A percentile compares a stretch with the other conserved stretches of the same genome.
Conservation (phyloP, 1,140 invertebrate genomes). For the Triops cancriformis region DNA sequence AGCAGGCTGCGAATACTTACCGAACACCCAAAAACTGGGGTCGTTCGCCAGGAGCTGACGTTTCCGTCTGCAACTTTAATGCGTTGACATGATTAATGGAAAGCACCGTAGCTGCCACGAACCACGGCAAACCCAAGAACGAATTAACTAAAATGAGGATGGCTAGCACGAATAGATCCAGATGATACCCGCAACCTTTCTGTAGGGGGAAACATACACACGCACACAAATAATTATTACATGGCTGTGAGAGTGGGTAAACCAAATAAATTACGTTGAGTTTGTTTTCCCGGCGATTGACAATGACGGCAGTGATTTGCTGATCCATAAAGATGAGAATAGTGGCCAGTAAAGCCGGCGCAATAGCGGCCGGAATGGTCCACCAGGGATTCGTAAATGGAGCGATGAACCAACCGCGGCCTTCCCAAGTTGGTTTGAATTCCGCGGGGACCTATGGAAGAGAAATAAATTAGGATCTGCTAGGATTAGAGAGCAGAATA, state of each 20-base stretch:
- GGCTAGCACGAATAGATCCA: constrained; percentile 40
- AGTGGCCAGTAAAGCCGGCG: constrained; percentile 38
- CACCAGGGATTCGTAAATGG: constrained; percentile 34
- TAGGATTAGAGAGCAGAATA: constrained; percentile 17
- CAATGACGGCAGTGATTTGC: constrained; percentile 42
- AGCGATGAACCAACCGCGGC: constrained; percentile 38
- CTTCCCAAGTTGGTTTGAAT: constrained; percentile 36
- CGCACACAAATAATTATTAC: background rate
- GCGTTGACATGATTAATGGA: constrained; percentile 39
- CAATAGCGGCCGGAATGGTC: constrained; percentile 31
- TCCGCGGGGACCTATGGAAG: constrained; percentile 31
- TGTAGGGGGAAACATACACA: constrained; percentile 25
- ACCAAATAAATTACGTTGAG: constrained; percentile 33
- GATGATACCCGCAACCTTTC: constrained; percentile 44
- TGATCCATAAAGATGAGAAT: constrained; percentile 43
- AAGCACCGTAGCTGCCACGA: constrained; percentile 45
- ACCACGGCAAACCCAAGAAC: constrained; percentile 43
- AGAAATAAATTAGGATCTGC: background rate
- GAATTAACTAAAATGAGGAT: constrained; percentile 40
- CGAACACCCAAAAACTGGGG: constrained; percentile 41
- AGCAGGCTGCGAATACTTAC: constrained; percentile 27
- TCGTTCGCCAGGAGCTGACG: constrained; percentile 39
- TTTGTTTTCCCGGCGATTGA: constrained; percentile 44
- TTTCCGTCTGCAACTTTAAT: constrained; percentile 36
- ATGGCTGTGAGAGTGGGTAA: background rate